Conservation (phyloP, 2,888 invertebrate genomes). For the Cetonia aurata region DNA sequence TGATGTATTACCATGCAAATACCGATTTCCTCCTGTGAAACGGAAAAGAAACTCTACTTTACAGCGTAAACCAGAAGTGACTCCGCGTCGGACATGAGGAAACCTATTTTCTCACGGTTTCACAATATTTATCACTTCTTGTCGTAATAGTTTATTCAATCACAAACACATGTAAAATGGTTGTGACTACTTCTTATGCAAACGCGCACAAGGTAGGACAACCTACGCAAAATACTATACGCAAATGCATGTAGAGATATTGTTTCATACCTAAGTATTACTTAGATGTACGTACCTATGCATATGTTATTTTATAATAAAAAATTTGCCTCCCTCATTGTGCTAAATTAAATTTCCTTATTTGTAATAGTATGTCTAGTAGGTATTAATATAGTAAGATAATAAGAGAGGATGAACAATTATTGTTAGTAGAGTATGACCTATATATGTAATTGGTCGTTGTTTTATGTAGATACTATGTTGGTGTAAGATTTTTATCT, state of each 20-base stretch:
- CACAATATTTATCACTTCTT: constrained; percentile 35
- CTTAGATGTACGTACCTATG: constrained; percentile 4
- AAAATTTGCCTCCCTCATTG: constrained; percentile 13
- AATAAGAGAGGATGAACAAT: constrained; percentile 10
- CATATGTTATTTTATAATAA: neutral
- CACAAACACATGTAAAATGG: constrained; percentile 24
- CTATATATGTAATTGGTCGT: constrained; percentile 18
- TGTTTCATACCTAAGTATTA: neutral
- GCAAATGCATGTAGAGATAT: constrained; percentile 14
- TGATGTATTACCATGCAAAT: constrained; percentile 16
- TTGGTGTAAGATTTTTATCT: constrained; percentile 26
- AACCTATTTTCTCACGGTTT: constrained; percentile 36
- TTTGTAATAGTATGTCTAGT: constrained; percentile 11
- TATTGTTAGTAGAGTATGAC: constrained; percentile 15
- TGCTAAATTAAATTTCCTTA: constrained; percentile 32
- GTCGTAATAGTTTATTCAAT: constrained; percentile 31
- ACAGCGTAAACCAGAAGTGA: constrained; percentile 22
- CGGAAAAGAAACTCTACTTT: constrained; percentile 36
- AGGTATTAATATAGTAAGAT: constrained; percentile 14
- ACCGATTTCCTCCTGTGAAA: constrained; percentile 20
- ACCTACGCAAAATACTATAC: constrained; percentile 28
- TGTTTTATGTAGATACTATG: neutral
- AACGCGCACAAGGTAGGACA: constrained; percentile 18
- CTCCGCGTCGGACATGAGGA: constrained; percentile 4
- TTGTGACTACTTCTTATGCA: constrained; percentile 21